Evolutionary conservation across 2,888 invertebrate genomes (phyloP).

Genomic region (Hofmannophila pseudospretella): DNA sequence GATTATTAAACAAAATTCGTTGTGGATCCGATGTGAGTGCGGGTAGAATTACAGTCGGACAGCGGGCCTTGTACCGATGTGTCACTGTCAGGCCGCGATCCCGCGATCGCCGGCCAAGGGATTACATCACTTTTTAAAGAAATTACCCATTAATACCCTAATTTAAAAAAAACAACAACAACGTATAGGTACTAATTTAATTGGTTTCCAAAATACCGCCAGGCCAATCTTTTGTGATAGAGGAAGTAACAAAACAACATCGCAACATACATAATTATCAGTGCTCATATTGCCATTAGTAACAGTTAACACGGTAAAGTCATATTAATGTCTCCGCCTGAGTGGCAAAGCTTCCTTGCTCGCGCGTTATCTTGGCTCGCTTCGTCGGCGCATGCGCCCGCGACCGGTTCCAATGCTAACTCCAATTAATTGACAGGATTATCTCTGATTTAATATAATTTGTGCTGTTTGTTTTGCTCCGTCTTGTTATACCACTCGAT

Average conservation of each 20-base stretch:
- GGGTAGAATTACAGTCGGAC: slow-evolving; percentile 74
- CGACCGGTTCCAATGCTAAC: slow-evolving; percentile 70
- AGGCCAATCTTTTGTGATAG: too few relatives aligned
- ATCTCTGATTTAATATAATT: slow-evolving; percentile 76
- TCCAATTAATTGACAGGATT: slow-evolving; percentile 78
- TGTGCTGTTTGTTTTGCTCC: slow-evolving; percentile 70
- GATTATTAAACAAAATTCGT: slow-evolving; percentile 57
- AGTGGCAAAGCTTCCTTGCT: slow-evolving; percentile 37
- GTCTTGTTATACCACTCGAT: slow-evolving; percentile 43
- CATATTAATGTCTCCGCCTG: slow-evolving; percentile 42
- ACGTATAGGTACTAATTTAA: neutral
- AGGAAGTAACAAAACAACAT: neutral
- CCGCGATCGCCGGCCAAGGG: slow-evolving; percentile 27
- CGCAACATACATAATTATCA: neutral
- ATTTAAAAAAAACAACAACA: slow-evolving; percentile 6
- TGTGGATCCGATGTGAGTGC: slow-evolving; percentile 29
- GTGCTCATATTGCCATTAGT: slow-evolving; percentile 3
- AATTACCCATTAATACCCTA: slow-evolving; percentile 48
- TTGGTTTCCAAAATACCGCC: neutral
- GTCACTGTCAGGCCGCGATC: slow-evolving; percentile 73
- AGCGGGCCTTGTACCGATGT: slow-evolving; percentile 74
- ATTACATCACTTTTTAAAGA: slow-evolving; percentile 69
- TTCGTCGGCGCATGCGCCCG: slow-evolving; percentile 63
- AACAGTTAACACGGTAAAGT: slow-evolving; percentile 33
- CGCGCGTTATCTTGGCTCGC: slow-evolving; percentile 51